A percentile compares a stretch with the other conserved stretches of the same genome.
phyloP scores from a whole-genome alignment of 23 tunicate genomes.

The Styela clava region DNA sequence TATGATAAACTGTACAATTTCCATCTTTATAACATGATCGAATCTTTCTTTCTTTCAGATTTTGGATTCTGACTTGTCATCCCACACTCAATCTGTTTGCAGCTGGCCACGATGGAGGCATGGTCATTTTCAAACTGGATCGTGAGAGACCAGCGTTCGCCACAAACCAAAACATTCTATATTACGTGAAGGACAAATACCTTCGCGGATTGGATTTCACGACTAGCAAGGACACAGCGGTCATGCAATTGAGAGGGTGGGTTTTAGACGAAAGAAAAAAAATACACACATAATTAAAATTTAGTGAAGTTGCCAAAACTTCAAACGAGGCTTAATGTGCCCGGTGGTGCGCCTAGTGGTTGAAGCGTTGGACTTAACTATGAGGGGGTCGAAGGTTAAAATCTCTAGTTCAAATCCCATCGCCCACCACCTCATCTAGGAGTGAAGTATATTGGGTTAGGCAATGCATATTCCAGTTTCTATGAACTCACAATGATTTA shows the following conservation, averaged over 20 bases:
- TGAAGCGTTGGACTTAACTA: too few relatives aligned
- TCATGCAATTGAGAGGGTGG: conserved; percentile 87
- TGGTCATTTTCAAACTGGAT: conserved; percentile 93
- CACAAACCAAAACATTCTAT: conserved; percentile 77
- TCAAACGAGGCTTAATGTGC: not conserved
- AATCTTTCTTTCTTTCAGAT: conserved; percentile 44
- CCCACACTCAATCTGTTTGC: conserved; percentile 95
- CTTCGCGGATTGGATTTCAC: conserved; percentile 81
- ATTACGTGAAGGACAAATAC: conserved; percentile 95
- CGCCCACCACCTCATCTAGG: too few relatives aligned
- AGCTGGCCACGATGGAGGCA: conserved; percentile 96
- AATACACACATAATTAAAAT: not conserved
- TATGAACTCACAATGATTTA: too few relatives aligned
- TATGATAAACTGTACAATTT: too few relatives aligned
- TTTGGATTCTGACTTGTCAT: conserved; percentile 94
- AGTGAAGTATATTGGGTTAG: too few relatives aligned
- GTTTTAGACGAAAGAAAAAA: not conserved
- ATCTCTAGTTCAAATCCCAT: too few relatives aligned
- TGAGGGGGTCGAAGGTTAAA: too few relatives aligned
- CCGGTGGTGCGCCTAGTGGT: not conserved
- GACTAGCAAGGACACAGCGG: conserved; percentile 79
- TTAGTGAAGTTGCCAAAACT: not conserved
- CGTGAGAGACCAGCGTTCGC: conserved; percentile 97
- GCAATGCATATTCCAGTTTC: too few relatives aligned
- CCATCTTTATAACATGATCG: too few relatives aligned